Evolutionary conservation across 1,140 invertebrate genomes (phyloP), one percentile per base, ranked within the genome.

Genomic region (Anthonomus grandis): DNA sequence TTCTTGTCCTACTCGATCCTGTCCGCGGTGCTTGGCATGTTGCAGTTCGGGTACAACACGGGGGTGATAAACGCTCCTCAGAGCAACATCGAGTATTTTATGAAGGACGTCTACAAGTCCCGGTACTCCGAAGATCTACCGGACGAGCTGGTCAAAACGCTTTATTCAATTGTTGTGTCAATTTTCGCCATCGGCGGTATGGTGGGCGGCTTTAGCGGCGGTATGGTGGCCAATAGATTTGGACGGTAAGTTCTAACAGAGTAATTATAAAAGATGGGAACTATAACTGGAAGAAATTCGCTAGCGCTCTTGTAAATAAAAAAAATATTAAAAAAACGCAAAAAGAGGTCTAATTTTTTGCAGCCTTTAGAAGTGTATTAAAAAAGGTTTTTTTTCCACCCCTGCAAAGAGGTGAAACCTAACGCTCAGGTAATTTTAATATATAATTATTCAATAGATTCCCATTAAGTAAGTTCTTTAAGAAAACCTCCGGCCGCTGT

Each of bases 41-140:
- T 98, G 67, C 95, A 98, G 76, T 98, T 98, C 76, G 97, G 97
- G 62, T 99, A 95, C 81, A 97, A 98, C 75, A 98, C 95, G 8
- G 95, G 95, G 62, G 95, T 98, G 54, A 95, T 98, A 71, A 99
- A 99, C 79, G 90, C 94, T 53, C 96, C 97, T 34, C 86, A 95
- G 79, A 80, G 80, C 79, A 90, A 93, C 73, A 96, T 98, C 64
- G 89, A 95, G 74, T 86, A 87, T 60, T 98, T 97, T 74, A 95
- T 97, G 79, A 89, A 87, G 68, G 84, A 89, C 67, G 89, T 93
- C 36, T 91, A 94, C 74, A 84, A 85, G 67, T 77, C 82, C 58
- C 82, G 92, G 56, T 87, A 88, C 64, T 84, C 83, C 6, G 79
- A 83, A 65, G 82, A 85, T 61, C 84, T 92, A 57, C 79, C 80